Conservation (phyloP, 35 echinoderm and acorn worm species). For the Holothuria glaberrima region DNA sequence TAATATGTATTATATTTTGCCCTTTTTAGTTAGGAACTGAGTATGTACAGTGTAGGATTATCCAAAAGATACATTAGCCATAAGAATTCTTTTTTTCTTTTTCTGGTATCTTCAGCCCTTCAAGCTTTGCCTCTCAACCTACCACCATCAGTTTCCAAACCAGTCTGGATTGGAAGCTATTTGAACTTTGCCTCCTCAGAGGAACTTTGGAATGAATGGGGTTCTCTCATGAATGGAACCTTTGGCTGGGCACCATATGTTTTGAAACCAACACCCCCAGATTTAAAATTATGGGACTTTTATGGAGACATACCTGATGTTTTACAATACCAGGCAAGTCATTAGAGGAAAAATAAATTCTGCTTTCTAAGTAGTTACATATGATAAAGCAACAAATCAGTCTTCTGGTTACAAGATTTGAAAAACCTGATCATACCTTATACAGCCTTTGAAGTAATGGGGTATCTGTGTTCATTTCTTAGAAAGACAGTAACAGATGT, state of each 20-base stretch:
- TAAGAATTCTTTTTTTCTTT: neutral
- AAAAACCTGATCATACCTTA: too few relatives aligned
- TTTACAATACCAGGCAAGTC: conserved; percentile 78
- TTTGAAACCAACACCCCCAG: conserved; percentile 74
- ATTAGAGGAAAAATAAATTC: neutral
- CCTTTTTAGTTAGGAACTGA: too few relatives aligned
- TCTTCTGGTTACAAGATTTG: too few relatives aligned
- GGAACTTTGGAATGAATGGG: conserved; percentile 76
- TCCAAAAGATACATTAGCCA: too few relatives aligned
- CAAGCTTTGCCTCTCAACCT: conserved; percentile 65
- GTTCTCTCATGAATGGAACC: conserved; percentile 81
- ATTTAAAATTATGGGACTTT: conserved; percentile 87
- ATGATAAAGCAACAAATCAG: too few relatives aligned
- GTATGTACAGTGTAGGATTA: too few relatives aligned
- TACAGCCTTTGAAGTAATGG: too few relatives aligned
- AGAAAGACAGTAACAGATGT: too few relatives aligned
- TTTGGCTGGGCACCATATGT: conserved; percentile 88
- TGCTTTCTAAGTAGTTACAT: too few relatives aligned
- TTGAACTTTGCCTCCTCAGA: conserved; percentile 78
- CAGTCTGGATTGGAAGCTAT: conserved; percentile 93
- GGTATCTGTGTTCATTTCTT: too few relatives aligned
- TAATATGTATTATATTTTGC: too few relatives aligned
- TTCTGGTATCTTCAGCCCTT: conserved; percentile 48
- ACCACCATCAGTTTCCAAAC: conserved; percentile 55
- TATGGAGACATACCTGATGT: conserved; percentile 80